Base-by-base conservation (phyloP, 1,140 invertebrate genomes). In the Hypsibius dujardini region DNA sequence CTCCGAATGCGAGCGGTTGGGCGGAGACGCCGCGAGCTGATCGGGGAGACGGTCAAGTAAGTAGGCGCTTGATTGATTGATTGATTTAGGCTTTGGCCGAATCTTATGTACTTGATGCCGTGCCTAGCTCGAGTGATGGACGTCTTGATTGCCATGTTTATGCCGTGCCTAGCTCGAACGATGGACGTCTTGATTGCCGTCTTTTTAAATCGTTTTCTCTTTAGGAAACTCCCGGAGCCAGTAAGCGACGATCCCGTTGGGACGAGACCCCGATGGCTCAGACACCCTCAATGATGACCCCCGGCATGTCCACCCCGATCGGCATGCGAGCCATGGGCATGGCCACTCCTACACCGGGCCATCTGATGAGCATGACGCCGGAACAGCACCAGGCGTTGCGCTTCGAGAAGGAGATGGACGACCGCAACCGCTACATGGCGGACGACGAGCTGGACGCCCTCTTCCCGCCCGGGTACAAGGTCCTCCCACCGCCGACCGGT, bases 391-490 rank as follows among this genome's bases (percentile, higher is more conserved):
- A 98, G 79, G 92, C 93, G 0, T 97, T 93, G 79, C 86, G 94
- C n/a, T 97, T 92, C 92, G 95, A 98, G 80, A 86, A 91, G 76
- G 96, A 99, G 82, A 96, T 99, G 72, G 95, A 98, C 77, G 94
- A 98, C 77, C 82, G 95, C 71, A 99, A 99, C 79, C 83, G 94
- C 74, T 93, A 93, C 0, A 85, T 97, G 70, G 87, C 90, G 0
- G 95, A 99, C 79, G 95, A 98, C 77, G 96, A 99, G 80, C 81
- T 99, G 12, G 95, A 99, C 80, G 83, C 90, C 47, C 87, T 99
- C 83, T 96, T 99, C 79, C 95, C 96, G 69, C 87, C 92, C 12
- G 96, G 95, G 45, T 99, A 98, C 80, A 98, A 98, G 84, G 87
- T 98, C 77, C 82, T 98, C 46, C 90, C 90, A 74, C 93, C 94